These are phyloP conservation scores for Idaea dimidiata DNA, from an alignment of 2,888 invertebrate genomes.

Conservation along the genomic window DNA sequence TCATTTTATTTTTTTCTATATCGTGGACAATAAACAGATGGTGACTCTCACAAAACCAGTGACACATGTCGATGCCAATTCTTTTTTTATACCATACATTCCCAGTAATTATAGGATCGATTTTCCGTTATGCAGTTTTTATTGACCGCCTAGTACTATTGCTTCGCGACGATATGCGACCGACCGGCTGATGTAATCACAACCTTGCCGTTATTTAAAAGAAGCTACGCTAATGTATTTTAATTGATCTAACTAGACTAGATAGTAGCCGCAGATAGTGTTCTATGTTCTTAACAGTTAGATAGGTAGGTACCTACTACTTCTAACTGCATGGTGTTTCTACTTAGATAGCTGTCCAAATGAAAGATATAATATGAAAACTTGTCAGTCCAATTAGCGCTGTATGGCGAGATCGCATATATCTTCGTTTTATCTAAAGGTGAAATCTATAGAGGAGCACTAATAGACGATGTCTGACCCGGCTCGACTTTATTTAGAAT, in stretches of 20 bases:
- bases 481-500: not conserved
- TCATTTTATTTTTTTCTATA: no score
- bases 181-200: not conserved
- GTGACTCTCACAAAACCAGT: conserved; percentile 41
- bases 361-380: conserved; percentile 3
- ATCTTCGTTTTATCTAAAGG: conserved; percentile 53
- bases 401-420: conserved; percentile 30
- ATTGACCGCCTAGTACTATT: conserved; percentile 24
- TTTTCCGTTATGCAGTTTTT: conserved; percentile 50
- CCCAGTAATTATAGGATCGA: conserved; percentile 46
- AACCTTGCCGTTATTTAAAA: not conserved
- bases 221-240: not conserved
- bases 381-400: conserved; percentile 32
- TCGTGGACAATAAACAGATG: conserved; percentile 34
- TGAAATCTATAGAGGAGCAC: conserved; percentile 50
- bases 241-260: not conserved
- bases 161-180: conserved; percentile 7
- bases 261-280: not conserved
- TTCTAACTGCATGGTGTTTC: conserved; percentile 13
- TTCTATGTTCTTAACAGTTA: not conserved
- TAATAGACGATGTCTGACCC: not conserved
- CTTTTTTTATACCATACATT: conserved; percentile 43
- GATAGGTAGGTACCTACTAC: not conserved
- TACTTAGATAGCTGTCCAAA: conserved; percentile 24
- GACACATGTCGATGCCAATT: conserved; percentile 45